Evolutionary conservation across 1,140 invertebrate genomes (phyloP), one percentile per base, ranked within the genome.

Genomic region (Pseudomyrmex pallidus): DNA sequence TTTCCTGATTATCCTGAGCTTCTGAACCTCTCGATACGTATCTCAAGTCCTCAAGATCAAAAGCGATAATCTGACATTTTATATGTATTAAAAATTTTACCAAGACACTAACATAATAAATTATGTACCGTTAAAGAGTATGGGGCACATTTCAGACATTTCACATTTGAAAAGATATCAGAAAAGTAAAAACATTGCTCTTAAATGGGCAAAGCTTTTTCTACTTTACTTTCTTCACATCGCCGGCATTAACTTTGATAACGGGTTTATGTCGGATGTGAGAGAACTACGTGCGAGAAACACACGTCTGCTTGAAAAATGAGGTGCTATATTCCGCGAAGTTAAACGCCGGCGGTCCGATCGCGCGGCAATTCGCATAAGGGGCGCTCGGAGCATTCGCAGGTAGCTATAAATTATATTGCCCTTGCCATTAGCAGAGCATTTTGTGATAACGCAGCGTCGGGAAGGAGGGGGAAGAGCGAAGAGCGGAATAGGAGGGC

Each of bases 361-460:
- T 35, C 74, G 74, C 64, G 63, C 63, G 35, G 50, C 74, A 68
- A 7, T 52, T 56, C 44, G 76, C 54, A 52, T 50, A 82, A 64
- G 46, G 35, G 73, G 15, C 62, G 54, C 66, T 63, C 57, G 78
- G 44, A 20, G n/a, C 44, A 48, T 57, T 66, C 78, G 83, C 66
- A 82, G 84, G 72, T 67, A 70, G 68, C 85, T 87, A 83, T 91
- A 90, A 90, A 91, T 91, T 88, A 87, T 86, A 73, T 35, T 66
- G 77, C 48, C 66, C 87, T 85, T 89, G 87, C 90, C 87, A 91
- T 91, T 91, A 91, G 87, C 85, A 87, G 85, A 80, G 74, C 86
- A 84, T 90, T 90, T 85, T 82, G 86, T 80, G 89, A 90, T 89
- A 89, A 89, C 86, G 87, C 84, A 77, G 83, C 64, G 52, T 35